Evolutionary conservation across 2,113 vertebrate genomes (phyloP), one percentile per base, ranked within the genome.

Genomic region (Gopherus flavomarginatus): DNA sequence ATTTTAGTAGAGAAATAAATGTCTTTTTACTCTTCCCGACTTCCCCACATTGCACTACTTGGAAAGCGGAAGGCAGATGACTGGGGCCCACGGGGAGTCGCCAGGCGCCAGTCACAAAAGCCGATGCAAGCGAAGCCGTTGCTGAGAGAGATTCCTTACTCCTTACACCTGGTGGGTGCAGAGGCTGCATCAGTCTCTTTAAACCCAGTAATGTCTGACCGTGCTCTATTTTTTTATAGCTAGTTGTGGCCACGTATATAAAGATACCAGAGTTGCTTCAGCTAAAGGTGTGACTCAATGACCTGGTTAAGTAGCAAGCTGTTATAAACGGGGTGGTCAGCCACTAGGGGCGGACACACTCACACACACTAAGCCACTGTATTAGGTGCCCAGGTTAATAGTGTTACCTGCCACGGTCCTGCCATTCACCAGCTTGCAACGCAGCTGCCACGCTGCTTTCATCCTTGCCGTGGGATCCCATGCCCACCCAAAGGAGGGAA

Each of bases 1-100:
- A 54, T 59, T 42, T 88, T 90, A 59, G 80, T 27, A 54, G 87
- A 92, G 87, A 85, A 95, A 92, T 95, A 95, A 95, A 94, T 29
- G 52, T 22, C 4, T 85, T 88, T 87, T 90, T 88, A 6, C 12
- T 26, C 21, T 38, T 44, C 72, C 27, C 11, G 21, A 24, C 38
- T 26, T 44, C 38, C 42, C 42, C 38, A 5, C 21, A 1, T 24
- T 24, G 42, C 72, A 26, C 11, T 6, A 2, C 8, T 3, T 2
- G 12, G 22, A 35, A 8, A n/a, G 65, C 65, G 8, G 35, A 9
- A 38, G 65, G n/a, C n/a, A n/a, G 62, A 21, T 8, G 62, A n/a
- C 62, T 19, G 62, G 62, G 62, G 59, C 31, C 13, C 31, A 3
- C 14, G 4, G 69, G n/a, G 21, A 42, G 69, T 42, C 22, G 17